Evolutionary conservation across 2,888 invertebrate species (phyloP).

Genomic region (Calameuta filiformis): DNA sequence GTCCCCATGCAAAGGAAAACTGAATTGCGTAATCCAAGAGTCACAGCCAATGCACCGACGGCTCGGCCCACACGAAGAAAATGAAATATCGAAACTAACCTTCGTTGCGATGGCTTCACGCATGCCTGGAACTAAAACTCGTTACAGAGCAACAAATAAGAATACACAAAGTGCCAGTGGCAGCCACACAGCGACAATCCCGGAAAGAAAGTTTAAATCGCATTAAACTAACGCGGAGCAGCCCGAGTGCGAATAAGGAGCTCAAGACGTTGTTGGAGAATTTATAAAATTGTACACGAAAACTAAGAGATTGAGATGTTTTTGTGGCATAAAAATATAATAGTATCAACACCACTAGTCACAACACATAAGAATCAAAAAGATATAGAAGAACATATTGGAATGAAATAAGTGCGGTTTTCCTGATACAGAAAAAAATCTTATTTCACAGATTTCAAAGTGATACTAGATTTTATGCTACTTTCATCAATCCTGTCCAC

Average conservation of each 20-base stretch:
- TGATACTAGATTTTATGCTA: neutral
- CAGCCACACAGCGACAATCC: slow-evolving; percentile 38
- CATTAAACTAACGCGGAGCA: slow-evolving; percentile 40
- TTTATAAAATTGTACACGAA: neutral
- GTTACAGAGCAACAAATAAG: slow-evolving; percentile 25
- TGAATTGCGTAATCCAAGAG: neutral
- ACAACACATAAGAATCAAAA: neutral
- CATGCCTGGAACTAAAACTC: slow-evolving; percentile 33
- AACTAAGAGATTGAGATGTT: neutral
- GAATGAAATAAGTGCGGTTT: neutral
- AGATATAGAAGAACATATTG: neutral
- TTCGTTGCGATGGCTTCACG: slow-evolving; percentile 34
- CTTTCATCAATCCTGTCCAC: neutral
- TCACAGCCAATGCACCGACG: slow-evolving; percentile 31
- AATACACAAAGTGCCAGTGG: slow-evolving; percentile 22
- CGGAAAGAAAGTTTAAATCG: slow-evolving; percentile 60
- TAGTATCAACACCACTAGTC: neutral
- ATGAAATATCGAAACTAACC: slow-evolving; percentile 37
- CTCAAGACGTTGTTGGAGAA: neutral
- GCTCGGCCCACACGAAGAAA: slow-evolving; percentile 5
- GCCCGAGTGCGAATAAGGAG: neutral
- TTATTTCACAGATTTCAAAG: neutral
- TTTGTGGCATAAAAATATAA: neutral
- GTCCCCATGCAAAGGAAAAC: neutral
- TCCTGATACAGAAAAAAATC: neutral